Percentiles rank a stretch among this genome's conserved stretches.
These are phyloP conservation scores for Psittacula cyanocephala DNA, from an alignment of 2,113 vertebrate genomes.

Conservation along the genomic window DNA sequence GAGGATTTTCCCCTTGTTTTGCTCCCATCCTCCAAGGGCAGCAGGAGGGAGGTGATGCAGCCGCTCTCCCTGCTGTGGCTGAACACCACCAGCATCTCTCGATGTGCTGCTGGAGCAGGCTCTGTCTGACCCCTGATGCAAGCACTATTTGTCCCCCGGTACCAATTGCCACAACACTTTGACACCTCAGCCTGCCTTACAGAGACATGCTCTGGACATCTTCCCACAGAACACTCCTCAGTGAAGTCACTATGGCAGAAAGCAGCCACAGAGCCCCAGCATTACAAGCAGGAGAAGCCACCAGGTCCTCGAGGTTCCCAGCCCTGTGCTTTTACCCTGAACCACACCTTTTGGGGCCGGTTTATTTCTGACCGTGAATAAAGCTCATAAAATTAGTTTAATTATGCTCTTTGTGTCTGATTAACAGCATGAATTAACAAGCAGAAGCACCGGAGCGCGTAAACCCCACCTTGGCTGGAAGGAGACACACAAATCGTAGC, in stretches of 20 bases:
- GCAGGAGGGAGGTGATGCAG: background rate
- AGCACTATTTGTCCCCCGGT: no score
- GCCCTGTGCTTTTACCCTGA: background rate
- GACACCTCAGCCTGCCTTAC: background rate
- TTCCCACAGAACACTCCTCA: rapidly evolving
- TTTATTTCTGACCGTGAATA: slow-evolving; percentile 54
- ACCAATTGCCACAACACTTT: background rate
- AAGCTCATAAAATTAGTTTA: slow-evolving; percentile 66
- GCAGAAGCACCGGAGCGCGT: slow-evolving; percentile 51
- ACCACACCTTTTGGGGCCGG: slow-evolving; percentile 20
- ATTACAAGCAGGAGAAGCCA: background rate
- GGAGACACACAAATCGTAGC: slow-evolving; percentile 51
- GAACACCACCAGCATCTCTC: background rate
- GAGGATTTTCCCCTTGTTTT: no score
- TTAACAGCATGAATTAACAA: slow-evolving; percentile 75
- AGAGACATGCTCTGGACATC: rapidly evolving
- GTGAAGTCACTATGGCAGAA: background rate
- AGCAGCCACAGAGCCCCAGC: background rate
- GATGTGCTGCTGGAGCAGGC: rapidly evolving
- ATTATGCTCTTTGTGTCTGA: slow-evolving; percentile 66
- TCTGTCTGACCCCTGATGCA: background rate
- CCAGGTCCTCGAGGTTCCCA: background rate
- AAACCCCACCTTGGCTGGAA: slow-evolving; percentile 73
- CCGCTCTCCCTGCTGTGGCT: rapidly evolving
- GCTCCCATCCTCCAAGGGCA: background rate